Evolutionary conservation across 2,113 vertebrate species (phyloP).

Genomic region (Camelus dromedarius): DNA sequence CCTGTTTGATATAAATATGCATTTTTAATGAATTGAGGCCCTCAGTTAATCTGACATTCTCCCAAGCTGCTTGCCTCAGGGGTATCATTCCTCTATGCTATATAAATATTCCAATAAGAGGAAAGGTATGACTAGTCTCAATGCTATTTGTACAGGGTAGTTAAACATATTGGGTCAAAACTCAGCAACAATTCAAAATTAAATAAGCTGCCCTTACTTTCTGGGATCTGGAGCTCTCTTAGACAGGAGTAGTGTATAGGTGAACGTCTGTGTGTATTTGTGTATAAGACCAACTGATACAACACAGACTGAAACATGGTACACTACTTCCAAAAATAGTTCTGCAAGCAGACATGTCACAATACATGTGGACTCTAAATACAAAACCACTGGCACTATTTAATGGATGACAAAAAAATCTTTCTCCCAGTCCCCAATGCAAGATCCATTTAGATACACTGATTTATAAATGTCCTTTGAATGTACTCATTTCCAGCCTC

Average conservation of each 20-base stretch:
- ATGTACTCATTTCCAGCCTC: not conserved
- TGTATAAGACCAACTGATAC: not conserved
- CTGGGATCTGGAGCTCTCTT: not conserved
- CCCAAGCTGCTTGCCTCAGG: not conserved
- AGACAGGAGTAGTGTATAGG: not conserved
- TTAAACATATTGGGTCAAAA: not conserved
- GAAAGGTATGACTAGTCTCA: not conserved
- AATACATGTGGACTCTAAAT: not conserved
- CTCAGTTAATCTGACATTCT: constrained; percentile 26
- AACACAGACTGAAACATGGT: not conserved
- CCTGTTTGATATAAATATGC: constrained; percentile 43
- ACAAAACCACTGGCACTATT: not conserved
- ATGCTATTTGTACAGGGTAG: not conserved
- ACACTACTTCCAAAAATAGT: not conserved
- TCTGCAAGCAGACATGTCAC: not conserved
- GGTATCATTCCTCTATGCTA: not conserved
- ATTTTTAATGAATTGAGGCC: constrained; percentile 43
- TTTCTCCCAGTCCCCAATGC: not conserved
- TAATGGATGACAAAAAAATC: constrained; percentile 8
- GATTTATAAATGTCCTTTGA: constrained; percentile 6
- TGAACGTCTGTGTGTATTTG: not conserved
- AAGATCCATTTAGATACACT: not conserved
- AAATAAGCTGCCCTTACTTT: not conserved
- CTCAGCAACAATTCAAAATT: constrained; percentile 22
- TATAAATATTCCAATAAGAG: not conserved